A percentile compares a stretch with the other conserved stretches of the same genome.
Evolutionary conservation across 2,797 vertebrate genomes (phyloP).

Genomic region (Lophius americanus): DNA sequence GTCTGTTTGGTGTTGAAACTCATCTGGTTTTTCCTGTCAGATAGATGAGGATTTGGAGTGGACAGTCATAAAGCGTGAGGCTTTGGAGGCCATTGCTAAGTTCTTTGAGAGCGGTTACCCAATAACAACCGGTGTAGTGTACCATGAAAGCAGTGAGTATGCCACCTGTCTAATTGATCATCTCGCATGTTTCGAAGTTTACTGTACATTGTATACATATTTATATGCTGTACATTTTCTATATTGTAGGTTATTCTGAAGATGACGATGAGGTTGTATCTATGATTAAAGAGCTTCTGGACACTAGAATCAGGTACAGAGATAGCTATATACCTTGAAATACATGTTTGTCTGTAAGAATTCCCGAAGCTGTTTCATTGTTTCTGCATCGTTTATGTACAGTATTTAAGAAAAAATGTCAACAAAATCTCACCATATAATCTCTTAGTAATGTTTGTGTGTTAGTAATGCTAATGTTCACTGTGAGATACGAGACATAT

Average conservation of each 20-base stretch:
- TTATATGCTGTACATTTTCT: slow-evolving; percentile 15
- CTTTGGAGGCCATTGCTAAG: slow-evolving; percentile 74
- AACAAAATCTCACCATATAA: too few relatives aligned
- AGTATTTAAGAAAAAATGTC: too few relatives aligned
- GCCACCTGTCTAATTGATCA: background rate
- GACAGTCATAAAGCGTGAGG: slow-evolving; percentile 80
- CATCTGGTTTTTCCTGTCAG: slow-evolving; percentile 56
- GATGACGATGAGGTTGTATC: slow-evolving; percentile 86
- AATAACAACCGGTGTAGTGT: slow-evolving; percentile 74
- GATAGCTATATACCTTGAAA: background rate
- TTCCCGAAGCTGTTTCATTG: too few relatives aligned
- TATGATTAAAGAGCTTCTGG: slow-evolving; percentile 87
- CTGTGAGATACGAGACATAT: too few relatives aligned
- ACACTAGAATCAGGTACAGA: slow-evolving; percentile 84
- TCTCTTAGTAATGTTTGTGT: too few relatives aligned
- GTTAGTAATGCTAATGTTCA: too few relatives aligned
- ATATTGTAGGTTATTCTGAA: slow-evolving; percentile 75
- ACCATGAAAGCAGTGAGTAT: slow-evolving; percentile 82
- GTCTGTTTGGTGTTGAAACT: background rate
- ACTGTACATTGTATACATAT: background rate
- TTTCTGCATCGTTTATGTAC: too few relatives aligned
- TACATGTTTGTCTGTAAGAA: too few relatives aligned
- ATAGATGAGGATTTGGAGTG: slow-evolving; percentile 82
- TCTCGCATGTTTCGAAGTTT: background rate
- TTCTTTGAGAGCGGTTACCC: slow-evolving; percentile 83